Base-by-base conservation (phyloP, 1,140 invertebrate species). In the Augochlora pura region DNA sequence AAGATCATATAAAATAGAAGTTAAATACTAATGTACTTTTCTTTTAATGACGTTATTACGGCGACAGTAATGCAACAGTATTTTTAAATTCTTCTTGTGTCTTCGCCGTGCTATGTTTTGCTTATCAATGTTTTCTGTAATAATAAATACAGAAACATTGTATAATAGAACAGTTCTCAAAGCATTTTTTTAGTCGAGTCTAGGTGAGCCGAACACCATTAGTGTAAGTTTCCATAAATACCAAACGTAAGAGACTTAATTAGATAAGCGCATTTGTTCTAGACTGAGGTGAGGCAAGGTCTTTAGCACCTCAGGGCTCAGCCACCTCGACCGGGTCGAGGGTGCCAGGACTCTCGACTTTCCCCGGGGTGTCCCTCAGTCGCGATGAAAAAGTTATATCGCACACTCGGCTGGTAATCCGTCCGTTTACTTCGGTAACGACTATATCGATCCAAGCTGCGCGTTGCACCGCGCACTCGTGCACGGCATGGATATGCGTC, bases 381-480 rank as follows among this genome's bases (percentile, higher is more conserved):
- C 6, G 16, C 14, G 38, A 16, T 77, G 78, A 25, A 85, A 81
- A 77, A 60, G 18, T 65, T 80, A 52, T 77, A 81, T 82, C 81
- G 64, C 77, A 54, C 73, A 75, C 32, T 75, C 71, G 60, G 81
- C 59, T 82, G 73, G 79, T 82, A 89, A 87, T 88, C 81, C 77
- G 68, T 70, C 77, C 84, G 84, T 88, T 90, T 87, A 84, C 85
- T 83, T 84, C 77, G 76, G 77, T 80, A 90, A 89, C 83, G 82
- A 86, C 71, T 73, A 77, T 76, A 87, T 86, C 72, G 81, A 86
- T 69, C 74, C 63, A 64, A 70, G 80, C 66, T 76, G 71, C 83
- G 67, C 49, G 70, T 25, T 72, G 68, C 72, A 52, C 14, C 82
- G 83, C 69, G 68, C 54, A 79, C 67, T 80, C 76, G 81, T 85